A percentile compares a stretch with the other conserved stretches of the same genome.
Evolutionary conservation across 1,140 invertebrate species (phyloP).

Genomic region (Hycleus cichorii): DNA sequence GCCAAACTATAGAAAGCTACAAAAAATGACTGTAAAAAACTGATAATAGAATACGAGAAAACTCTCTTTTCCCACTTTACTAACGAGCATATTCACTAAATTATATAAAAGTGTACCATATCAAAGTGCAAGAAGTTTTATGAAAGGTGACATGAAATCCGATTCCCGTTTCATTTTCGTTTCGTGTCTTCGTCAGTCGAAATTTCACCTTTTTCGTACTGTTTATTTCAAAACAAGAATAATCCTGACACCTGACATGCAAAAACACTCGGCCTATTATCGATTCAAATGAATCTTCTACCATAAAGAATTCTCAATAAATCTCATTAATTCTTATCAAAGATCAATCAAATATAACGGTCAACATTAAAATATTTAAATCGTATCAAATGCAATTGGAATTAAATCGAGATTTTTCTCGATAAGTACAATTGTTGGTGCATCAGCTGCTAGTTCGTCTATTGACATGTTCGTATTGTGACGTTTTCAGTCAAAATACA

Average conservation of each 20-base stretch:
- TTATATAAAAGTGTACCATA: slow-evolving; percentile 22
- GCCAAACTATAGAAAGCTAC: no score
- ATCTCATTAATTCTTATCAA: not conserved
- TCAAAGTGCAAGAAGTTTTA: slow-evolving; percentile 17
- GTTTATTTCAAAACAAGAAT: slow-evolving; percentile 5
- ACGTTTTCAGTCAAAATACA: slow-evolving; percentile 10
- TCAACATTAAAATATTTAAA: not conserved
- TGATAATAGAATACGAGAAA: no score
- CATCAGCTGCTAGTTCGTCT: not conserved
- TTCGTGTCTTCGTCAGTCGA: no score
- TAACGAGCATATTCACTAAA: slow-evolving; percentile 20
- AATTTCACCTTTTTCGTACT: no score
- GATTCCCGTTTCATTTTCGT: slow-evolving; percentile 6
- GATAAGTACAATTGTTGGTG: no score
- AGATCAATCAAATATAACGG: slow-evolving; percentile 3
- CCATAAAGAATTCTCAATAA: not conserved
- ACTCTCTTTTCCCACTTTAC: no score
- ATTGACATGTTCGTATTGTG: slow-evolving; percentile 12
- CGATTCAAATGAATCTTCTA: slow-evolving; percentile 8
- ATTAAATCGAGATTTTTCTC: no score
- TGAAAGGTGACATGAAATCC: slow-evolving; percentile 20
- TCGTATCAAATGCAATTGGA: no score
- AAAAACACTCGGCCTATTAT: slow-evolving; percentile 13
- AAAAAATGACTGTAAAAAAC: no score
- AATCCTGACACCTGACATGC: slow-evolving; percentile 20